Percentiles rank a stretch among this genome's conserved stretches.
Evolutionary conservation across 2,113 vertebrate species (phyloP).

Genomic region (Odobenus rosmarus): DNA sequence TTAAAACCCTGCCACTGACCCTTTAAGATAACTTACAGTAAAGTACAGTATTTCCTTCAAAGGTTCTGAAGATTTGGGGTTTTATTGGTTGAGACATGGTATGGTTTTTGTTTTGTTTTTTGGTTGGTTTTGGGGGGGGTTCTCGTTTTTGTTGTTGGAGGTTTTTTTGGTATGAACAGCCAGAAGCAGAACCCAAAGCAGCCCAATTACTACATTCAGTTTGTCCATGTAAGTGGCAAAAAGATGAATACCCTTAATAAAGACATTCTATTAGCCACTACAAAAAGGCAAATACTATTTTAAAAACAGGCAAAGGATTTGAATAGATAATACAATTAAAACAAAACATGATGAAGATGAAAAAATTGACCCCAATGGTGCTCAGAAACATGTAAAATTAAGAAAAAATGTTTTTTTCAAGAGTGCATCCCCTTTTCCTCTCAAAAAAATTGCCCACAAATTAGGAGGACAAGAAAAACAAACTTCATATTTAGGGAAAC

Average conservation of each 20-base stretch:
- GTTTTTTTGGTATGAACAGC: not conserved
- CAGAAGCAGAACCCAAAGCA: not conserved
- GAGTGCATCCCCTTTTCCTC: not conserved
- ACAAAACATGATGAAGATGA: not conserved
- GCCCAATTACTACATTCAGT: not conserved
- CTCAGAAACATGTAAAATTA: not conserved
- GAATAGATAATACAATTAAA: not conserved
- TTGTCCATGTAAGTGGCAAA: not conserved
- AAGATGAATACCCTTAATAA: not conserved
- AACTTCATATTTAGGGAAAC: not conserved
- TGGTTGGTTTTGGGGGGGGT: not conserved
- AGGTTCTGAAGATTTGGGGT: not conserved
- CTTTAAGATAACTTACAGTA: not conserved
- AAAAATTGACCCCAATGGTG: not conserved
- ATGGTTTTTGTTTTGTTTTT: not conserved
- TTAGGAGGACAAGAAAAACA: not conserved
- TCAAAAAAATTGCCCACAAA: not conserved
- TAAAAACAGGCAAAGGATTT: not conserved
- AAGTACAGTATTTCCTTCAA: not conserved
- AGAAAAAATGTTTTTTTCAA: not conserved
- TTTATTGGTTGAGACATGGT: not conserved
- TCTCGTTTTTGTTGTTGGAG: not conserved
- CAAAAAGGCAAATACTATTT: not conserved
- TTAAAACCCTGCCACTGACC: not conserved
- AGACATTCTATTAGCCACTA: not conserved